Evolutionary conservation across 2,113 vertebrate species (phyloP), one percentile per base, ranked within the genome.

Genomic region (Patagioenas fasciata): DNA sequence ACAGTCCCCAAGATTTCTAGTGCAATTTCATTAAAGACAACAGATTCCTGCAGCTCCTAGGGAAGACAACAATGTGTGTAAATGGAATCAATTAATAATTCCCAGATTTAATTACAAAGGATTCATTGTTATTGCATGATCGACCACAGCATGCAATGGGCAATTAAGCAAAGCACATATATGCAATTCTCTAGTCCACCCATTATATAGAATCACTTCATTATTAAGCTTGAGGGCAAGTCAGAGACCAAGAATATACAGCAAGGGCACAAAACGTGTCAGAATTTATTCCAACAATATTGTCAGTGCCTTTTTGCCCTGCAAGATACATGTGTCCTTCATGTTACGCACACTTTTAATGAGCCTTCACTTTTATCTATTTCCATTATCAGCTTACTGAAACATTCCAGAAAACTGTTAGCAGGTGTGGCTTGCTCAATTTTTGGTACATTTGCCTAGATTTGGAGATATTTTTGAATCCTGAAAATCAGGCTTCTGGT

Each of bases 1-100:
- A 86, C 1, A 5, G 12, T n/a, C 53, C 60, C 44, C 48, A 79
- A 36, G 80, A 79, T 61, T 93, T 88, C 85, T 65, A 36, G 38
- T n/a, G 38, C 57, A 29, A 36, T 80, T 89, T 92, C 69, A 75
- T 84, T 95, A 69, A 60, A 54, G 80, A n/a, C 18, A 29, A 32
- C 42, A 84, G 73, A 90, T 86, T 96, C 77, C 89, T 77, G 57
- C 53, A 91, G 58, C 78, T 96, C 80, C 66, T 87, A 66, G 89
- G 64, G 80, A 92, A 89, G 78, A 61, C 4, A 32, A 70, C 62
- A 91, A 28, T 26, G 58, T 77, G 51, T 70, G 66, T 92, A 96
- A 96, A 94, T 93, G 91, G 93, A 96, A 92, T 88, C 80, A 91
- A 96, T 95, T 94, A 95, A 91, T 94, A 96, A 94, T 89, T 89